Evolutionary conservation across 1,140 invertebrate species (phyloP).

Genomic region (Aleiodes sp.): DNA sequence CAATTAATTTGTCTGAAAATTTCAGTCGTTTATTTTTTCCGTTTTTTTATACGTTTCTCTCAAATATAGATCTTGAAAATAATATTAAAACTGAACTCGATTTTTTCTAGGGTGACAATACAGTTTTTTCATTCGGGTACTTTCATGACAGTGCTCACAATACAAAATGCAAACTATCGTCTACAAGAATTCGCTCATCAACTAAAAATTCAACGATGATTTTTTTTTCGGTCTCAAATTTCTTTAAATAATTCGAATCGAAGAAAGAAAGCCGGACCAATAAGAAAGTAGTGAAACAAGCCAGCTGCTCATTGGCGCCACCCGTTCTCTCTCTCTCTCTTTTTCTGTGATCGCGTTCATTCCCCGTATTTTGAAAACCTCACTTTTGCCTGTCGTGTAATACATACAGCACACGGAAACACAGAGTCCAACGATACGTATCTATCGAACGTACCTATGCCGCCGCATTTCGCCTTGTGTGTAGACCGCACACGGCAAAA

Average conservation of each 20-base stretch:
- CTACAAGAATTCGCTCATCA: neutral
- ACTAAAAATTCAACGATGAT: neutral
- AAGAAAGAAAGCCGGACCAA: slow-evolving; percentile 40
- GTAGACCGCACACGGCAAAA: slow-evolving; percentile 55
- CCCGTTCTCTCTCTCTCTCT: too few species aligned
- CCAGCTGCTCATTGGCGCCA: slow-evolving; percentile 55
- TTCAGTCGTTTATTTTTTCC: too few species aligned
- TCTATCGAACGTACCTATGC: slow-evolving; percentile 61
- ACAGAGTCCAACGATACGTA: slow-evolving; percentile 51
- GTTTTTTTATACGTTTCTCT: too few species aligned
- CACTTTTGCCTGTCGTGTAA: slow-evolving; percentile 35
- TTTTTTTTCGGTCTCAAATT: neutral
- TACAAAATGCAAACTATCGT: too few species aligned
- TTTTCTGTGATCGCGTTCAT: too few species aligned
- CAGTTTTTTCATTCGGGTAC: too few species aligned
- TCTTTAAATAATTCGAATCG: neutral
- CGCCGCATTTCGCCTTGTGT: slow-evolving; percentile 43
- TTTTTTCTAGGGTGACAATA: too few species aligned
- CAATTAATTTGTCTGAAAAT: too few species aligned
- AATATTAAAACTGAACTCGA: too few species aligned
- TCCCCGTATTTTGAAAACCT: neutral
- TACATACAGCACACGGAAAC: slow-evolving; percentile 37
- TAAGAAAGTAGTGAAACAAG: slow-evolving; percentile 57
- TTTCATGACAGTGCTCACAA: too few species aligned
- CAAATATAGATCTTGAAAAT: too few species aligned